Evolutionary conservation across 2,797 vertebrate genomes (phyloP).

Genomic region (Mycteria americana): DNA sequence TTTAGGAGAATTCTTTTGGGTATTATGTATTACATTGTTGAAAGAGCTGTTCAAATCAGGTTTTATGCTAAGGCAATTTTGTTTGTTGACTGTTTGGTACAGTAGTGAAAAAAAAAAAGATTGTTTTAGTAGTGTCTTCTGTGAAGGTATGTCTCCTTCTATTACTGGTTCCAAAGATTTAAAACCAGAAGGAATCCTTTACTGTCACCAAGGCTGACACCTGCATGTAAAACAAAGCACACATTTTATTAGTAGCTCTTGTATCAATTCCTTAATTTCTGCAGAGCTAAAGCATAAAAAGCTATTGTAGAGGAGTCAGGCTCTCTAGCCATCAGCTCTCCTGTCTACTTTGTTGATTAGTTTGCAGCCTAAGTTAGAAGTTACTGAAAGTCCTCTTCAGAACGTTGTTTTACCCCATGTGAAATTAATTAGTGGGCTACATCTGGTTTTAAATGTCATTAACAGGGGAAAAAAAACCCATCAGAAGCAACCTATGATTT

Average conservation of each 20-base stretch:
- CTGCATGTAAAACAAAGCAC: background rate
- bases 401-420: background rate
- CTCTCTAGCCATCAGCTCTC: background rate
- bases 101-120: background rate
- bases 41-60: constrained; percentile 16
- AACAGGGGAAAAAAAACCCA: background rate
- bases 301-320: background rate
- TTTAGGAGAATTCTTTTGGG: background rate
- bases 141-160: background rate
- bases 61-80: constrained; percentile 14
- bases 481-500: background rate
- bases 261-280: background rate
- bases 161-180: background rate
- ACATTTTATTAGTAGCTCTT: background rate
- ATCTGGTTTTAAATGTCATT: background rate
- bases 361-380: background rate
- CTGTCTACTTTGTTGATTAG: background rate
- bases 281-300: background rate
- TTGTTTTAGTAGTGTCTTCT: background rate
- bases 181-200: background rate
- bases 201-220: background rate
- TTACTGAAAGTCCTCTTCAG: background rate
- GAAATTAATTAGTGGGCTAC: background rate
- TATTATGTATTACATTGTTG: background rate
- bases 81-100: background rate